Conservation (phyloP, 1,140 invertebrate species). For the Micrasema minimum region DNA sequence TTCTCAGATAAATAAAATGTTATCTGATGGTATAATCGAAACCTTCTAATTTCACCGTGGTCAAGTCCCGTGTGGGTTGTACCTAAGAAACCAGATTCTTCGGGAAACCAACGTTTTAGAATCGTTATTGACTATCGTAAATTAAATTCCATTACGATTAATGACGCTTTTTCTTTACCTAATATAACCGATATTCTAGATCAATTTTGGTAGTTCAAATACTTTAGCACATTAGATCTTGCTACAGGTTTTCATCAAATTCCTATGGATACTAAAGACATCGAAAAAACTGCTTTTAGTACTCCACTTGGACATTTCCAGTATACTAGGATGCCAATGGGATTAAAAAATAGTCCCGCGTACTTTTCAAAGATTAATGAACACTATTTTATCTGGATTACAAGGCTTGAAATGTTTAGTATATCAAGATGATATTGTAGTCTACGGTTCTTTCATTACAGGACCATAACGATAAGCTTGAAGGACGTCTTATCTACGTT, state of each 20-base stretch:
- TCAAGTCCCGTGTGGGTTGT: conserved; percentile 59
- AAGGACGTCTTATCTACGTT: conserved; percentile 62
- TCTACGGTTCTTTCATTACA: conserved; percentile 52
- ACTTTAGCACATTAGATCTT: conserved; percentile 57
- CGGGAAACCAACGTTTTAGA: conserved; percentile 58
- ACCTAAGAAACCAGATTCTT: conserved; percentile 59
- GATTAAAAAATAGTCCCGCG: conserved; percentile 56
- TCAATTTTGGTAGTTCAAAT: conserved; percentile 54
- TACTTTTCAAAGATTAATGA: conserved; percentile 58
- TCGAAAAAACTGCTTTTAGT: conserved; percentile 60
- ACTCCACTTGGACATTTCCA: conserved; percentile 53
- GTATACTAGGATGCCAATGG: conserved; percentile 56
- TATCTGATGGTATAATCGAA: conserved; percentile 60
- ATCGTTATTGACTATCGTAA: conserved; percentile 60
- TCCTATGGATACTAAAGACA: conserved; percentile 53
- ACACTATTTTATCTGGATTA: conserved; percentile 53
- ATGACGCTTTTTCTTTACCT: conserved; percentile 66
- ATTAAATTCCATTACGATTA: conserved; percentile 57
- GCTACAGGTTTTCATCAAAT: conserved; percentile 58
- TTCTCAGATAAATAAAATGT: conserved; percentile 60
- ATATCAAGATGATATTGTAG: conserved; percentile 63
- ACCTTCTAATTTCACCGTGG: conserved; percentile 56
- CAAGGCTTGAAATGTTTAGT: conserved; percentile 51
- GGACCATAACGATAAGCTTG: conserved; percentile 59
- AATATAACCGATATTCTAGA: conserved; percentile 60